These are phyloP conservation scores for Drosophila lini DNA, from an alignment of 1,140 invertebrate species.

Conservation along the genomic window DNA sequence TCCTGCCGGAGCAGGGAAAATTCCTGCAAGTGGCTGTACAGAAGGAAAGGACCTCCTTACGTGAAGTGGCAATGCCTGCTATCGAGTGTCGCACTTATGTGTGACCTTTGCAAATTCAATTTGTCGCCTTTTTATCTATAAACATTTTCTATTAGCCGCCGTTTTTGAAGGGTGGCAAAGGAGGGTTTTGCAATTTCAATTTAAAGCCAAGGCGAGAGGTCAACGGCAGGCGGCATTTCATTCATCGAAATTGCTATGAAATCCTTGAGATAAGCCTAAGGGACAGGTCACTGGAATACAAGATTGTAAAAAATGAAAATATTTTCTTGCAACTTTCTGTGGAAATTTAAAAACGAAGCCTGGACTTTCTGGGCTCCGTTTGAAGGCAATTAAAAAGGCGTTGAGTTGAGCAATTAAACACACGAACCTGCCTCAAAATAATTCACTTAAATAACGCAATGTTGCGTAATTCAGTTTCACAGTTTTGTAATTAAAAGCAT, in stretches of 20 bases:
- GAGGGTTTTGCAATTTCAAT: constrained; percentile 36
- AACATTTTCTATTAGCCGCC: constrained; percentile 75
- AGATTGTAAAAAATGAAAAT: not conserved
- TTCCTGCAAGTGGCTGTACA: constrained; percentile 51
- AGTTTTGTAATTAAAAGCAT: constrained; percentile 83
- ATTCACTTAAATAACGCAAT: constrained; percentile 79
- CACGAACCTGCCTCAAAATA: constrained; percentile 66
- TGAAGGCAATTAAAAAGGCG: constrained; percentile 75
- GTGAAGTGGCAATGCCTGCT: constrained; percentile 73
- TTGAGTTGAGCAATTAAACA: constrained; percentile 78
- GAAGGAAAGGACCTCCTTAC: constrained; percentile 10
- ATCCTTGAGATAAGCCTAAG: constrained; percentile 18
- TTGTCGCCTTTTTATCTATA: constrained; percentile 81
- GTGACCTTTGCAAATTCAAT: constrained; percentile 83
- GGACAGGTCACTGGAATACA: constrained; percentile 5
- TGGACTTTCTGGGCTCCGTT: constrained; percentile 12
- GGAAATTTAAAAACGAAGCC: constrained; percentile 40
- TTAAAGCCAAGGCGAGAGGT: constrained; percentile 8
- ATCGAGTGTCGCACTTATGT: constrained; percentile 77
- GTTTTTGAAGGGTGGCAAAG: not conserved
- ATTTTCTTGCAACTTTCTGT: constrained; percentile 39
- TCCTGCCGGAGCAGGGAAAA: constrained; percentile 10
- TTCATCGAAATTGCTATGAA: not conserved
- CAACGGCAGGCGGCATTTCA: constrained; percentile 14
- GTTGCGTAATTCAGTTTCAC: constrained; percentile 80